These are phyloP conservation scores for Exephanes ischioxanthus DNA, from an alignment of 2,888 invertebrate species.

Conservation along the genomic window DNA sequence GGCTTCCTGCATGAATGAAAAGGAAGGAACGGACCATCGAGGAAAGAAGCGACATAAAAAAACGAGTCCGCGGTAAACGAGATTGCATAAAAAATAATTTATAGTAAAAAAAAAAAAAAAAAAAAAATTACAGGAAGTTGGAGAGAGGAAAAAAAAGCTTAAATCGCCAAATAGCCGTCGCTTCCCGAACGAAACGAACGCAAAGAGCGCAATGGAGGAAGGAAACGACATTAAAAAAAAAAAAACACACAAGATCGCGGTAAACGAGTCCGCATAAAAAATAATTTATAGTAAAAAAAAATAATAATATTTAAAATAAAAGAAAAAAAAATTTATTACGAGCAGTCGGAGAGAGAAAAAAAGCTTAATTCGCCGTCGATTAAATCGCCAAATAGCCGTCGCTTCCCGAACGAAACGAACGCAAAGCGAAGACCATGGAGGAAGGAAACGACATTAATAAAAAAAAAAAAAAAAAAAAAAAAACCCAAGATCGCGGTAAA, in stretches of 20 bases:
- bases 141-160: too few relatives aligned
- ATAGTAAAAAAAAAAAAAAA: not conserved
- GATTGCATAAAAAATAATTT: too few relatives aligned
- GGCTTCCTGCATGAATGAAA: not conserved
- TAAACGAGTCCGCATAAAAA: too few relatives aligned
- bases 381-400: not conserved
- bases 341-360: slow-evolving; percentile 31
- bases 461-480: too few relatives aligned
- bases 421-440: not conserved
- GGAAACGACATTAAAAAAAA: not conserved
- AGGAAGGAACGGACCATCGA: not conserved
- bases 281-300: slow-evolving; percentile 8
- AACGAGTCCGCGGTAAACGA: too few relatives aligned
- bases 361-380: slow-evolving; percentile 54
- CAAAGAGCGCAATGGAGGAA: too few relatives aligned
- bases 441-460: not conserved
- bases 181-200: too few relatives aligned
- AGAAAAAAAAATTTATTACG: not conserved
- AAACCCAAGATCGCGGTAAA: too few relatives aligned
- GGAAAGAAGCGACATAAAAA: not conserved
- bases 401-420: not conserved
- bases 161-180: not conserved
- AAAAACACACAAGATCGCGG: not conserved
- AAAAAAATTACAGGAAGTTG: not conserved
- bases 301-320: slow-evolving; percentile 4